Evolutionary conservation across 2,797 vertebrate genomes (phyloP), one percentile per base, ranked within the genome.

Genomic region (Microhierax caerulescens): DNA sequence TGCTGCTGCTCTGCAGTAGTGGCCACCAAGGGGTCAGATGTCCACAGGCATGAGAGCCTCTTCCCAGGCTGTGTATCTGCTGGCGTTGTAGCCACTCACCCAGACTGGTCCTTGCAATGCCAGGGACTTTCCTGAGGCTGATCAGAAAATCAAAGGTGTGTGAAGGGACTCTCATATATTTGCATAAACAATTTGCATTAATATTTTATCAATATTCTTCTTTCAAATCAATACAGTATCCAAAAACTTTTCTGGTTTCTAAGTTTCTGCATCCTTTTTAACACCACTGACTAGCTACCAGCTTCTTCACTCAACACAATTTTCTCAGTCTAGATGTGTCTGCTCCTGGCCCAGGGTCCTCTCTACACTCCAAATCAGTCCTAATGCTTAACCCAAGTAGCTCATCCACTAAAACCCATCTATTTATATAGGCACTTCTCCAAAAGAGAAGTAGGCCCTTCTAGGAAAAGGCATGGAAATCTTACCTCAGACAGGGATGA

Each of bases 21-120:
- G 19, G 50, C n/a, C 56, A 7, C 43, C 1, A 1, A 34, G 22
- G 27, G 14, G 30, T 2, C 0, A 0, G 21, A 19, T 13, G 22
- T 24, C 65, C 0, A 0, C 34, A 67, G 59, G 27, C 34, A 25
- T 8, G 53, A 53, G 28, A 39, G 7, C 34, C 45, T 68, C 24
- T 63, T 63, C 28, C 16, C 50, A 61, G 30, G 28, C n/a, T 28
- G 12, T 1, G 21, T 28, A 21, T 10, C 65, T 51, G 11, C 5
- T 2, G 1, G 19, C 2, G 2, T n/a, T 59, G 37, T 32, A 64
- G 59, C 32, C 56, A 41, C 23, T 5, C 9, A 27, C 30, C 18
- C 27, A 9, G 9, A 14, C 2, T 13, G 30, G 39, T n/a, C 59
- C 30, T 67, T 34, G 30, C 50, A 45, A 3, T 37, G 48, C 20